phyloP scores from a whole-genome alignment of 2,797 vertebrate genomes.

The Gila robusta region DNA sequence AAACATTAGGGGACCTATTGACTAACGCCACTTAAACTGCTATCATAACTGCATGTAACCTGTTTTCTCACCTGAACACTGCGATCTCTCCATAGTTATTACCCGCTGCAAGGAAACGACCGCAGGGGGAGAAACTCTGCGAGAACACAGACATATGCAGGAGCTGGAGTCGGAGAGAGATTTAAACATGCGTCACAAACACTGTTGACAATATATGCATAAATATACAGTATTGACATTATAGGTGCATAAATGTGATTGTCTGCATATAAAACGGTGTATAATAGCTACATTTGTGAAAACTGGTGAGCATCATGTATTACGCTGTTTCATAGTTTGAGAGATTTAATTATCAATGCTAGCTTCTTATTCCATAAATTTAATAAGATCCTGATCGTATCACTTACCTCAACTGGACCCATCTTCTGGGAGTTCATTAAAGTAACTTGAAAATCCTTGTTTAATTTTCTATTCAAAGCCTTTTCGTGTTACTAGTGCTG shows the following conservation, averaged over 20 bases:
- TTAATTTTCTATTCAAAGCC: background rate
- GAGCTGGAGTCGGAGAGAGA: constrained; percentile 70
- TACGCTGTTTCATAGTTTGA: background rate
- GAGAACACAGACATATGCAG: constrained; percentile 92
- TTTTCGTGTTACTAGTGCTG: background rate
- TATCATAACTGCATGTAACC: background rate
- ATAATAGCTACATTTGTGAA: background rate
- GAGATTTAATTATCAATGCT: background rate
- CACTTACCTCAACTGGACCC: constrained; percentile 70
- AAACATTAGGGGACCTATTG: background rate
- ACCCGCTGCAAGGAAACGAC: constrained; percentile 86
- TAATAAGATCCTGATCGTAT: too few relatives aligned
- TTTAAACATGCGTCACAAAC: background rate
- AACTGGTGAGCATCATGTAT: background rate
- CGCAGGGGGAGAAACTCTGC: constrained; percentile 89
- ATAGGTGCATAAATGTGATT: background rate
- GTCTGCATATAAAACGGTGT: background rate
- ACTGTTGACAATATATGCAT: background rate
- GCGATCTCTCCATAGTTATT: constrained; percentile 91
- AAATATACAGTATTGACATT: background rate
- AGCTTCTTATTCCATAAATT: background rate
- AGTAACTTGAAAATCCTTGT: background rate
- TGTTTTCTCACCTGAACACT: constrained; percentile 84
- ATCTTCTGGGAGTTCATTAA: constrained; percentile 35
- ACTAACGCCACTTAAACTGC: background rate